These are phyloP conservation scores for Elegia similella DNA, from an alignment of 2,888 invertebrate genomes.

Conservation along the genomic window DNA sequence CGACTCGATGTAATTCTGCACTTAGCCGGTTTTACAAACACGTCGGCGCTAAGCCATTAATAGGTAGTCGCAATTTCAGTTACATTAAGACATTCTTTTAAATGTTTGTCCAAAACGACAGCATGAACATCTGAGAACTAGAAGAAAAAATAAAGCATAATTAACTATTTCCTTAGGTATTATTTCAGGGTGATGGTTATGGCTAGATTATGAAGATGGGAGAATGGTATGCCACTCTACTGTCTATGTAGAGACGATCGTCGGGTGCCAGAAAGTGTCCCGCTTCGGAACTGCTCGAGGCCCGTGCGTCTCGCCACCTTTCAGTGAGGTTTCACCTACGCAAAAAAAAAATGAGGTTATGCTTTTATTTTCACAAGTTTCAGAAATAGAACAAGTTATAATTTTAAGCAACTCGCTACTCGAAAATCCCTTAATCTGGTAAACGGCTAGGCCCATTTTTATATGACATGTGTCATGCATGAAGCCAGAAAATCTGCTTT, in stretches of 20 bases:
- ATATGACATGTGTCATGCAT: too few relatives aligned
- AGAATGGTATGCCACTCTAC: slow-evolving; percentile 35
- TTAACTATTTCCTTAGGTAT: slow-evolving; percentile 28
- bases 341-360: slow-evolving; percentile 26
- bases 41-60: slow-evolving; percentile 24
- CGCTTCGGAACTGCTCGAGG: slow-evolving; percentile 36
- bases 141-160: slow-evolving; percentile 45
- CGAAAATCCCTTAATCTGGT: too few relatives aligned
- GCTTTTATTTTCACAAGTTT: too few relatives aligned
- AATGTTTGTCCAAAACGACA: not conserved
- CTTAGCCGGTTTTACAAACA: slow-evolving; percentile 53
- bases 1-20: slow-evolving; percentile 57
- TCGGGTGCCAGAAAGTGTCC: slow-evolving; percentile 34
- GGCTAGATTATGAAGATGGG: slow-evolving; percentile 44
- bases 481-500: too few relatives aligned
- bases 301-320: slow-evolving; percentile 52
- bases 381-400: too few relatives aligned
- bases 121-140: slow-evolving; percentile 12
- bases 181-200: slow-evolving; percentile 46
- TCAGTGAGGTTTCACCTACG: slow-evolving; percentile 75
- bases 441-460: too few relatives aligned
- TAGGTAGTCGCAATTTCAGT: slow-evolving; percentile 7
- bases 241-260: slow-evolving; percentile 35
- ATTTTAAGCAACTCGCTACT: too few relatives aligned
- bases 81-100: slow-evolving; percentile 11